Evolutionary conservation across 2,797 vertebrate species (phyloP).

Genomic region (Orientallactaga sibirica): DNA sequence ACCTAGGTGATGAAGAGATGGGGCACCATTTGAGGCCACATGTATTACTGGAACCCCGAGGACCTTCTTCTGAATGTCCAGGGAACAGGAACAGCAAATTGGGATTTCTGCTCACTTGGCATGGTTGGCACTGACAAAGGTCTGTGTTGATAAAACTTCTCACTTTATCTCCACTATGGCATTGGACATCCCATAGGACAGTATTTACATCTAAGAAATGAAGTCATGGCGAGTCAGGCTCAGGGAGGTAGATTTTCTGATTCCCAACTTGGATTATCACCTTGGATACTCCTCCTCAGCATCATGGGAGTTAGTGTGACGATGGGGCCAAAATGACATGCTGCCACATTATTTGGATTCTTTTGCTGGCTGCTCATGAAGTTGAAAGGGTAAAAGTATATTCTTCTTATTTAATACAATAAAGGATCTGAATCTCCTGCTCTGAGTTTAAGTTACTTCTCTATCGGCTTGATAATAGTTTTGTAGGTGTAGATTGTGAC

Average conservation of each 20-base stretch:
- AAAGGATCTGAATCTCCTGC: neutral
- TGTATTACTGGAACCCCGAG: neutral
- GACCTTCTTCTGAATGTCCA: neutral
- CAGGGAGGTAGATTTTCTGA: neutral
- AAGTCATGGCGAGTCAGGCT: neutral
- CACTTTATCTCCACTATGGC: neutral
- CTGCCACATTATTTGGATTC: neutral
- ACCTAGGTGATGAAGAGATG: neutral
- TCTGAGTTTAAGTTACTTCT: slow-evolving; percentile 21
- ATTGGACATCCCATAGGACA: neutral
- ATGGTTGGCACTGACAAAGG: neutral
- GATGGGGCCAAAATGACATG: neutral
- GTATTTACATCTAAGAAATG: neutral
- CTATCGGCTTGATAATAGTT: slow-evolving; percentile 15
- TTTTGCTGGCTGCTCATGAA: neutral
- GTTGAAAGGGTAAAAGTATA: neutral
- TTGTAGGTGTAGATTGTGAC: slow-evolving; percentile 16
- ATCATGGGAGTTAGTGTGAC: neutral
- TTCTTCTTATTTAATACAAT: neutral
- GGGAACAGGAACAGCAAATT: neutral
- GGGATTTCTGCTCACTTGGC: neutral
- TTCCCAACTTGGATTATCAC: neutral
- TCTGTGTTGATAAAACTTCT: neutral
- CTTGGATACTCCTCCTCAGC: neutral
- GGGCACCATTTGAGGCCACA: neutral